Evolutionary conservation across 2,797 vertebrate species (phyloP).

Genomic region (Rhynchotus rufescens): DNA sequence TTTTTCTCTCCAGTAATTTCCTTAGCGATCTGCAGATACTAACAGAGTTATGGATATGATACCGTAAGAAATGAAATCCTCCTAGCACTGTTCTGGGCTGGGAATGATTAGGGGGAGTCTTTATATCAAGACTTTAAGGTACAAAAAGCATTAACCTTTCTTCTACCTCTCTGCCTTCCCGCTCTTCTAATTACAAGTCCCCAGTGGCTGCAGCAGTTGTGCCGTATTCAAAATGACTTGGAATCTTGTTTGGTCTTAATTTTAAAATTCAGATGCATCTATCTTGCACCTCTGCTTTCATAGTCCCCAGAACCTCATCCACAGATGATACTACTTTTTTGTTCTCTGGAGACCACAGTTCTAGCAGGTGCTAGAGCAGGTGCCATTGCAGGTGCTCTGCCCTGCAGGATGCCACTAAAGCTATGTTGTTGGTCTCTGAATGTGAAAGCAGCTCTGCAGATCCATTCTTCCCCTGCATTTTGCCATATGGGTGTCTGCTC

Average conservation of each 20-base stretch:
- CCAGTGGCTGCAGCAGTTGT: not conserved
- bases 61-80: constrained; percentile 30
- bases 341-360: not conserved
- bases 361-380: not conserved
- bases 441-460: constrained; percentile 32
- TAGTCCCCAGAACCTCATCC: not conserved
- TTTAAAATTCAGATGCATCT: constrained; percentile 20
- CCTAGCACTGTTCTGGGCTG: not conserved
- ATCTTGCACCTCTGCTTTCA: not conserved
- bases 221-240: not conserved
- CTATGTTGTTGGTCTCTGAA: constrained; percentile 15
- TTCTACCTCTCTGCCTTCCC: not conserved
- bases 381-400: not conserved
- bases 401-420: constrained; percentile 33
- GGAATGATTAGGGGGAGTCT: not conserved
- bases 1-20: not conserved
- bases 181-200: not conserved
- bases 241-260: not conserved
- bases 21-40: not conserved
- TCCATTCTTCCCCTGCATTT: not conserved
- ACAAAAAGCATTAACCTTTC: constrained; percentile 11
- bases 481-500: constrained; percentile 22
- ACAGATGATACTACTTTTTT: not conserved
- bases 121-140: not conserved
- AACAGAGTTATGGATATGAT: not conserved